Evolutionary conservation across 2,888 invertebrate genomes (phyloP).

Genomic region (Pardosa pseudoannulata): DNA sequence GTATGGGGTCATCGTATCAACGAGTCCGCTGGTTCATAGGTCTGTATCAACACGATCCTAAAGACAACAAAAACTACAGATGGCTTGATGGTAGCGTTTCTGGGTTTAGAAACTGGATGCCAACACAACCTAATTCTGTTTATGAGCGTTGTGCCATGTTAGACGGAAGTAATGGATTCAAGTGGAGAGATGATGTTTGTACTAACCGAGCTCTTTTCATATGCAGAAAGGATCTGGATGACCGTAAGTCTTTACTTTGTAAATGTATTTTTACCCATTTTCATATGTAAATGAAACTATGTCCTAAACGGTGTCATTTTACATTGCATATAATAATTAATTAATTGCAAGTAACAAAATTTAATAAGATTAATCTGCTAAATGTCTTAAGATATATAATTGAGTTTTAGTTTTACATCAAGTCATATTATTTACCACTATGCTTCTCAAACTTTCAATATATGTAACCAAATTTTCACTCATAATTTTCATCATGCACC

Average conservation of each 20-base stretch:
- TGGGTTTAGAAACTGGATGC: conserved; percentile 68
- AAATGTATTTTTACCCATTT: too few species aligned
- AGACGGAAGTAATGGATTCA: conserved; percentile 71
- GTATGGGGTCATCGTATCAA: conserved; percentile 67
- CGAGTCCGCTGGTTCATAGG: conserved; percentile 71
- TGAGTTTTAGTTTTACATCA: too few species aligned
- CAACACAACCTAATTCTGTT: conserved; percentile 67
- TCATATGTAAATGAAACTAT: too few species aligned
- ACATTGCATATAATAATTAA: too few species aligned
- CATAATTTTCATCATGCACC: too few species aligned
- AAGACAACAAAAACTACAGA: conserved; percentile 46
- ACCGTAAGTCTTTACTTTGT: conserved; percentile 40
- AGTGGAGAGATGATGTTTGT: conserved; percentile 72
- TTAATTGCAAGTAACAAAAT: too few species aligned
- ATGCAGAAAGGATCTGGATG: conserved; percentile 67
- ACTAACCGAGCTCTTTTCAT: conserved; percentile 62
- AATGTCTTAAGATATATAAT: too few species aligned
- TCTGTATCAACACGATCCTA: conserved; percentile 64
- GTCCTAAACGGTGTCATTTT: too few species aligned
- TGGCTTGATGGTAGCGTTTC: conserved; percentile 73
- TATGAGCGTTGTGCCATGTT: conserved; percentile 71
- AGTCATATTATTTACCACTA: too few species aligned
- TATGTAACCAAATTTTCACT: too few species aligned
- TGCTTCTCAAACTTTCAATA: too few species aligned
- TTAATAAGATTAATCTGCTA: too few species aligned